These are phyloP conservation scores for Rhingia rostrata DNA, from an alignment of 2,888 invertebrate genomes.

Conservation along the genomic window DNA sequence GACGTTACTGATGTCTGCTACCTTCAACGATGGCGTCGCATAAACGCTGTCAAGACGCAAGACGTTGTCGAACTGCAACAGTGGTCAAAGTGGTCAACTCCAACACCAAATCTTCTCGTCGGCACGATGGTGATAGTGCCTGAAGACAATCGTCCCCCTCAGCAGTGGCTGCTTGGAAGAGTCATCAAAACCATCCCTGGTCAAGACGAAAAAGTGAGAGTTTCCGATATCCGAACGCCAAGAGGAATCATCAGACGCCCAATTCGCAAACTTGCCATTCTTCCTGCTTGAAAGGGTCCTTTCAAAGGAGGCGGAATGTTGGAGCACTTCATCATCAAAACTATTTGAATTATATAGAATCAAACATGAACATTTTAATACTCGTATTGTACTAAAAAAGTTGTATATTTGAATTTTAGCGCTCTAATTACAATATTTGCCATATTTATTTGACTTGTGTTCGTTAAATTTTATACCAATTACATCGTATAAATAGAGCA, in stretches of 20 bases:
- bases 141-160: slow-evolving; percentile 26
- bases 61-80: slow-evolving; percentile 10
- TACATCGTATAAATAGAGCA: no score
- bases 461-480: no score
- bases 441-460: no score
- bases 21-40: slow-evolving; percentile 18
- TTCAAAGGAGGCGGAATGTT: slow-evolving; percentile 17
- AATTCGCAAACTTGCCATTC: not conserved
- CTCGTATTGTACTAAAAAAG: no score
- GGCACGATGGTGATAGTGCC: slow-evolving; percentile 19
- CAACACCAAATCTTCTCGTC: not conserved
- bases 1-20: slow-evolving; percentile 5
- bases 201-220: slow-evolving; percentile 20
- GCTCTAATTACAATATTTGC: no score
- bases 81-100: slow-evolving; percentile 21
- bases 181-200: slow-evolving; percentile 15
- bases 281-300: slow-evolving; percentile 25
- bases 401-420: no score
- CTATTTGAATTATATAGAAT: not conserved
- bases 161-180: slow-evolving; percentile 18
- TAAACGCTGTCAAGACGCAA: slow-evolving; percentile 18
- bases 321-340: not conserved
- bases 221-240: slow-evolving; percentile 8
- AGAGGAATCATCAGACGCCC: slow-evolving; percentile 1
- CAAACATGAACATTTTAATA: no score